Evolutionary conservation across 2,113 vertebrate genomes (phyloP).

Genomic region (Phoenicopterus ruber): DNA sequence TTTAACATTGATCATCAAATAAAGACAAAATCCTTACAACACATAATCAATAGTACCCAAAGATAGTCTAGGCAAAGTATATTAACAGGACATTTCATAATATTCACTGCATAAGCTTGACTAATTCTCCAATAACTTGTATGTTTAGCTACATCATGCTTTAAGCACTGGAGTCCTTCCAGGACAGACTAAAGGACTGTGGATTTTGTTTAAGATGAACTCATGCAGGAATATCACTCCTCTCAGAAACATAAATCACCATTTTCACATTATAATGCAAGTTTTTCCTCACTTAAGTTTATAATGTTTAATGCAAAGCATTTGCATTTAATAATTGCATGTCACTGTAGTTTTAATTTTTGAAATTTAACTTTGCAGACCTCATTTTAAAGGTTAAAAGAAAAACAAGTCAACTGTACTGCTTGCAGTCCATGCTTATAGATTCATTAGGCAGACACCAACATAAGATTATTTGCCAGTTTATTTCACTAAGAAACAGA

Average conservation of each 20-base stretch:
- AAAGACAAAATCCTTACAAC: constrained; percentile 1
- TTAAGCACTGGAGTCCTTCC: constrained; percentile 20
- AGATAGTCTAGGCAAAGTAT: neutral
- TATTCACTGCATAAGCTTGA: neutral
- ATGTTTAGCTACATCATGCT: neutral
- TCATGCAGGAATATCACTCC: neutral
- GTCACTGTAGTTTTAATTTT: neutral
- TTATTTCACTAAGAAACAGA: constrained; percentile 17
- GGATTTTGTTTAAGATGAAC: neutral
- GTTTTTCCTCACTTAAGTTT: neutral
- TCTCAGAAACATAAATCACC: neutral
- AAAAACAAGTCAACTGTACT: neutral
- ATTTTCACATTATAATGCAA: neutral
- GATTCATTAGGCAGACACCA: constrained; percentile 7
- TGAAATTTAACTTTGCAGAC: neutral
- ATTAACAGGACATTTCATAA: neutral
- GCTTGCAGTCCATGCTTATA: neutral
- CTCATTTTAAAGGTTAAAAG: neutral
- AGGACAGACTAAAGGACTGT: neutral
- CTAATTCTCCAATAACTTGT: neutral
- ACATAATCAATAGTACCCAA: neutral
- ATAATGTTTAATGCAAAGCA: neutral
- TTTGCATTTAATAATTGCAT: neutral
- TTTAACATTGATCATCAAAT: neutral
- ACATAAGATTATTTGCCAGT: neutral